A percentile compares a stretch with the other conserved stretches of the same genome.
These are phyloP conservation scores for Polietes domitor DNA, from an alignment of 2,888 invertebrate species.

Conservation along the genomic window DNA sequence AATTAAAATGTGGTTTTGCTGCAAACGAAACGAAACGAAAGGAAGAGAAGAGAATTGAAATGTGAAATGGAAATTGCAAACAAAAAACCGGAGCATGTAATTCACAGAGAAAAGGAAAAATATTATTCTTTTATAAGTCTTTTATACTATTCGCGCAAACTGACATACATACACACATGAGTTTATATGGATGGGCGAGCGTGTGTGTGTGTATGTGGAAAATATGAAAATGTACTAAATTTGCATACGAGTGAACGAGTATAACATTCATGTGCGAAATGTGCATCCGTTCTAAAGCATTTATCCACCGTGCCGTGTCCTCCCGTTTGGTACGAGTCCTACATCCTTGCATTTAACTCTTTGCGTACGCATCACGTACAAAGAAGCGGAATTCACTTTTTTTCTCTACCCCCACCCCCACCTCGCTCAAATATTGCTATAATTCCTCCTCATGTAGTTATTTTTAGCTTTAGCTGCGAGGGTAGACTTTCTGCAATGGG, in stretches of 20 bases:
- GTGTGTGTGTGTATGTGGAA: background rate
- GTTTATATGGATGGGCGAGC: background rate
- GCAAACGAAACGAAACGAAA: constrained; percentile 49
- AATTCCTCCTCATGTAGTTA: constrained; percentile 52
- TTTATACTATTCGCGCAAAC: constrained; percentile 51
- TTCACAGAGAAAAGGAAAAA: constrained; percentile 35
- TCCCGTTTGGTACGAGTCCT: constrained; percentile 31
- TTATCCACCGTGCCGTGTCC: constrained; percentile 41
- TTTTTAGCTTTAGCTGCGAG: constrained; percentile 40
- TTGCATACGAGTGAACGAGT: constrained; percentile 45
- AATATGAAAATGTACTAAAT: constrained; percentile 57
- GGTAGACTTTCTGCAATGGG: too few relatives aligned
- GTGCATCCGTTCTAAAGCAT: constrained; percentile 65
- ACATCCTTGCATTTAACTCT: constrained; percentile 53
- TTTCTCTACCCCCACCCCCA: background rate
- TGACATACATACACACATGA: background rate
- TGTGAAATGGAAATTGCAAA: constrained; percentile 46
- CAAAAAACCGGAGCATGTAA: constrained; percentile 6
- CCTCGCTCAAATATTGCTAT: constrained; percentile 42
- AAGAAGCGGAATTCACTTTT: constrained; percentile 38
- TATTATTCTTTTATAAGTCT: constrained; percentile 61
- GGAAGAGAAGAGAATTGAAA: constrained; percentile 46
- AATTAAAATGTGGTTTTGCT: constrained; percentile 82
- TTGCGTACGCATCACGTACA: constrained; percentile 60
- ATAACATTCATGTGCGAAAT: constrained; percentile 66